A percentile compares a stretch with the other conserved stretches of the same genome.
These are phyloP conservation scores for Tringa solitaria DNA, from an alignment of 2,113 vertebrate genomes.

Conservation along the genomic window DNA sequence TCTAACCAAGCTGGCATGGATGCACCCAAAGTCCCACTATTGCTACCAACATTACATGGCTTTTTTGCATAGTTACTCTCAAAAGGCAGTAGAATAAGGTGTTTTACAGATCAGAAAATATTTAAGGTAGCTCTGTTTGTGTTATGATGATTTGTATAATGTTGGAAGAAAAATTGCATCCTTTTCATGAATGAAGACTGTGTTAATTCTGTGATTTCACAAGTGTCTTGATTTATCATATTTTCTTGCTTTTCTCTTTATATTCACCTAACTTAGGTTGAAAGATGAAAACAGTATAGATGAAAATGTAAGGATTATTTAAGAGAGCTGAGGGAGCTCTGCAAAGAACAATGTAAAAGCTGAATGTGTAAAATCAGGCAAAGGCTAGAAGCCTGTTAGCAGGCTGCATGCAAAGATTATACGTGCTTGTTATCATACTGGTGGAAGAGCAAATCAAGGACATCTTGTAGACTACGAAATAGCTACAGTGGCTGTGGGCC, in stretches of 20 bases:
- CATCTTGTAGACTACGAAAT: constrained; percentile 58
- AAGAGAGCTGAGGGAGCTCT: not conserved
- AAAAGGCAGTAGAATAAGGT: not conserved
- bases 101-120: not conserved
- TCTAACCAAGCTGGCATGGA: not conserved
- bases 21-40: not conserved
- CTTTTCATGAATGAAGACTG: not conserved
- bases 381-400: not conserved
- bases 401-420: not conserved
- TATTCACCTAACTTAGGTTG: not conserved
- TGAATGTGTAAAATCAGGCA: constrained; percentile 7
- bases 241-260: not conserved
- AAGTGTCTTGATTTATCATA: not conserved
- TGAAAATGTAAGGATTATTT: not conserved
- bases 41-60: not conserved
- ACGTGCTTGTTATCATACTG: constrained; percentile 41
- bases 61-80: not conserved
- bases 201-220: not conserved
- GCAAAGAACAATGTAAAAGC: not conserved
- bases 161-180: not conserved
- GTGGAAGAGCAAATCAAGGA: constrained; percentile 66
- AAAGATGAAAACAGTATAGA: not conserved
- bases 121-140: not conserved
- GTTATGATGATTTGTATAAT: not conserved
- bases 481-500: constrained; percentile 57